phyloP scores from a whole-genome alignment of 2,113 vertebrate genomes.

The Saccopteryx bilineata region DNA sequence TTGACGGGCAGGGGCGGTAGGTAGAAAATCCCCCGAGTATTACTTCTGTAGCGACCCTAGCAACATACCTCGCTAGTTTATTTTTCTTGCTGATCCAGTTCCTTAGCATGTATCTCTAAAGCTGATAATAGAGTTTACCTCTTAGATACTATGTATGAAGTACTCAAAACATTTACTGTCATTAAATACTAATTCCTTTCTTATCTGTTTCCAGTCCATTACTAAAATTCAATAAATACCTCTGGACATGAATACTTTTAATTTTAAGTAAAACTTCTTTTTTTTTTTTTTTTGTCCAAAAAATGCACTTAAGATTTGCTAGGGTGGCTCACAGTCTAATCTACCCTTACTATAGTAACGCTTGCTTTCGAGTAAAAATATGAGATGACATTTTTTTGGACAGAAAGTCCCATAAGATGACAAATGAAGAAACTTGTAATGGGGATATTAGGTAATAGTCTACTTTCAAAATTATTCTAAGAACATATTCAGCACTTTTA shows the following conservation, averaged over 20 bases:
- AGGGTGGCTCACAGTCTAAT: background rate
- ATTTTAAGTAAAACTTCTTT: slow-evolving; percentile 17
- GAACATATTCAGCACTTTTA: slow-evolving; percentile 1
- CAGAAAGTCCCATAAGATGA: background rate
- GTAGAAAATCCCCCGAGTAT: background rate
- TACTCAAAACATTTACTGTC: background rate
- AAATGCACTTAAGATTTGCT: background rate
- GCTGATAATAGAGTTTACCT: background rate
- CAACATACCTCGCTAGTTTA: background rate
- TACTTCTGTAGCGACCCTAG: background rate
- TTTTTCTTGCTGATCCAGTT: background rate
- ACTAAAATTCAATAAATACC: slow-evolving; percentile 19
- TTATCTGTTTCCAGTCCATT: background rate
- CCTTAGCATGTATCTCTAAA: background rate
- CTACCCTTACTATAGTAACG: slow-evolving; percentile 6
- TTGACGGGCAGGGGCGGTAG: background rate
- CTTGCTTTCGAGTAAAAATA: slow-evolving; percentile 32
- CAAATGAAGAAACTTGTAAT: background rate
- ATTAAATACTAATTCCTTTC: background rate
- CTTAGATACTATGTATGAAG: background rate
- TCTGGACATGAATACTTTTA: background rate
- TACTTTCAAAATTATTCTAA: slow-evolving; percentile 3
- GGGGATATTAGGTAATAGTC: slow-evolving; percentile 4
- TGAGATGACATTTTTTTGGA: background rate
- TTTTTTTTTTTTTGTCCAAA: background rate